Evolutionary conservation across 2,113 vertebrate species (phyloP).

Genomic region (Takifugu flavidus): DNA sequence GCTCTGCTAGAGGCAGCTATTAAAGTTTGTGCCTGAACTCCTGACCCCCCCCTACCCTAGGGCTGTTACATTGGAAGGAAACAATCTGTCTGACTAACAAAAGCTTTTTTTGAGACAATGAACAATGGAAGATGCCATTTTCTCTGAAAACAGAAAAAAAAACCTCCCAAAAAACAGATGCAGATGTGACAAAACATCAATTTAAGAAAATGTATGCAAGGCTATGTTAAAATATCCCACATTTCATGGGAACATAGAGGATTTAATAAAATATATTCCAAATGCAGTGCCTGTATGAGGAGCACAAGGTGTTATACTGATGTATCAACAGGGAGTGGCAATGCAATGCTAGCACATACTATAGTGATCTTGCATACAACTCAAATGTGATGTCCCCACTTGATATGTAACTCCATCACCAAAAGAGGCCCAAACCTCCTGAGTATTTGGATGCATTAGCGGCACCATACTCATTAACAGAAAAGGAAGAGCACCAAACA

Average conservation of each 20-base stretch:
- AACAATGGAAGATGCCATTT: slow-evolving; percentile 36
- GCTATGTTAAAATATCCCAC: slow-evolving; percentile 11
- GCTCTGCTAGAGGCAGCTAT: slow-evolving; percentile 18
- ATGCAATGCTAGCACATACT: slow-evolving; percentile 39
- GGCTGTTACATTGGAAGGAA: slow-evolving; percentile 20
- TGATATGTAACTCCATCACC: slow-evolving; percentile 45
- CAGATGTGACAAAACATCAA: slow-evolving; percentile 46
- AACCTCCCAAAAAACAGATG: slow-evolving; percentile 14
- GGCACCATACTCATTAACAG: slow-evolving; percentile 45
- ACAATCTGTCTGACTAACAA: slow-evolving; percentile 33
- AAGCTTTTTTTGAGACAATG: slow-evolving; percentile 32
- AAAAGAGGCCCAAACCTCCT: slow-evolving; percentile 58
- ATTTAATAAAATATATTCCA: not conserved
- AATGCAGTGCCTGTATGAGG: not conserved
- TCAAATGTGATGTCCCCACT: slow-evolving; percentile 53
- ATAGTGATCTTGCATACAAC: slow-evolving; percentile 45
- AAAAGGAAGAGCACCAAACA: slow-evolving; percentile 54
- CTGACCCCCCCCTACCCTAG: too few species aligned
- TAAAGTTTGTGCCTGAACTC: not conserved
- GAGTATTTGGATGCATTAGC: slow-evolving; percentile 41
- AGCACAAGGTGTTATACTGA: not conserved
- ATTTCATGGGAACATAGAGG: slow-evolving; percentile 19
- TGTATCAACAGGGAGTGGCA: not conserved
- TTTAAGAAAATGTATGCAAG: slow-evolving; percentile 50
- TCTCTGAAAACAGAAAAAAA: slow-evolving; percentile 27